Percentiles rank a stretch among this genome's conserved stretches.
Evolutionary conservation across 2,113 vertebrate genomes (phyloP).

Genomic region (Ailuropoda melanoleuca): DNA sequence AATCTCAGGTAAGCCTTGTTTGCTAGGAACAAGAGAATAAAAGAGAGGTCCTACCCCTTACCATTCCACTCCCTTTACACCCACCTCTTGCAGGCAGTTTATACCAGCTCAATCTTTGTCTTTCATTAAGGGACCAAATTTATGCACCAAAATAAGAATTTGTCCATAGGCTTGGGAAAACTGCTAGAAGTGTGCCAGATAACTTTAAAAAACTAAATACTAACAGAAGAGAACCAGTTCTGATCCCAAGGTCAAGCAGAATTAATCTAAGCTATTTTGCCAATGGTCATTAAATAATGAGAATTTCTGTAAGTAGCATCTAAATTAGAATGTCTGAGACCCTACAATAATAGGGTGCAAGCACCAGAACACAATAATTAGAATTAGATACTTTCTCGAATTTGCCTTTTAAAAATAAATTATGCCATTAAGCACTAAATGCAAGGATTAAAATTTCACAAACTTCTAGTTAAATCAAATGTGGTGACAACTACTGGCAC

Average conservation of each 20-base stretch:
- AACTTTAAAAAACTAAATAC: constrained; percentile 41
- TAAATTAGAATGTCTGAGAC: constrained; percentile 19
- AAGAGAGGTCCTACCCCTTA: neutral
- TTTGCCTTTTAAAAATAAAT: constrained; percentile 63
- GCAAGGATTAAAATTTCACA: constrained; percentile 48
- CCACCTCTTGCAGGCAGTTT: neutral
- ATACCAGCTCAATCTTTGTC: neutral
- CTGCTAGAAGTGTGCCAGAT: neutral
- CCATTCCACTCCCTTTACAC: neutral
- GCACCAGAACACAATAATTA: neutral
- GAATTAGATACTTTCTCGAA: neutral
- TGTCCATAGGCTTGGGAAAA: neutral
- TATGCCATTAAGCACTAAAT: constrained; percentile 56
- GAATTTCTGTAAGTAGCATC: neutral
- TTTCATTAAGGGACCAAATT: neutral
- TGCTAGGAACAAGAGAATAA: neutral
- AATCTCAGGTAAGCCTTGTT: neutral
- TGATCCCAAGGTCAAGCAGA: constrained; percentile 33
- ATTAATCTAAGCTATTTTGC: constrained; percentile 33
- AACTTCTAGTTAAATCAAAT: constrained; percentile 54
- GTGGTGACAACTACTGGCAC: constrained; percentile 49
- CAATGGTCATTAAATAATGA: constrained; percentile 16
- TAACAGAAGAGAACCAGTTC: constrained; percentile 57
- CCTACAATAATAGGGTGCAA: neutral
- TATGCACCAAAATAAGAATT: constrained; percentile 32